Evolutionary conservation across 2,797 vertebrate species (phyloP).

Genomic region (Lophotriccus pileatus): DNA sequence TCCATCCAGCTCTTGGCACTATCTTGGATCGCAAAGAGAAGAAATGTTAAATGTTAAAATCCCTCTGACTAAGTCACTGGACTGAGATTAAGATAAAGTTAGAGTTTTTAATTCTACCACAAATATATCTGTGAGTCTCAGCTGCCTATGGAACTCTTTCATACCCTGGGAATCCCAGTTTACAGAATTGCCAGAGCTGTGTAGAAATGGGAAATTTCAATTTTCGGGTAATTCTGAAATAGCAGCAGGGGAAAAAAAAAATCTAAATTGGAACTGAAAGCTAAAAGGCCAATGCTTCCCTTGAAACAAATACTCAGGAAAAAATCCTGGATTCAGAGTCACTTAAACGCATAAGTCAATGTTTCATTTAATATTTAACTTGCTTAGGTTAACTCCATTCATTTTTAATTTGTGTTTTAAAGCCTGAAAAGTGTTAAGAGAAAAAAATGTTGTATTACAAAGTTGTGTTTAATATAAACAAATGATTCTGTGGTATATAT

Average conservation of each 20-base stretch:
- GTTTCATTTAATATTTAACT: background rate
- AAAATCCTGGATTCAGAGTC: background rate
- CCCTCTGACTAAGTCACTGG: background rate
- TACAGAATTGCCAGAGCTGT: background rate
- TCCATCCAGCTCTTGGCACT: background rate
- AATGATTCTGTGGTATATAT: background rate
- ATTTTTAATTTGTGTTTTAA: background rate
- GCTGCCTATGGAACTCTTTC: background rate
- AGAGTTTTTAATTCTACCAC: background rate
- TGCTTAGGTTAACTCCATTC: background rate
- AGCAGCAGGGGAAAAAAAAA: background rate
- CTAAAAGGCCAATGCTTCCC: background rate
- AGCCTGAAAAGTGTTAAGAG: background rate
- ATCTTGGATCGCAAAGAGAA: background rate
- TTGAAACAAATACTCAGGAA: background rate
- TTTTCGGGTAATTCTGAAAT: background rate
- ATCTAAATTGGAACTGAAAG: background rate
- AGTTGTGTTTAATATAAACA: background rate
- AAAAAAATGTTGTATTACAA: background rate
- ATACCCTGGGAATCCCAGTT: background rate
- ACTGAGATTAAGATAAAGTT: background rate
- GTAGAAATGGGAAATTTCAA: background rate
- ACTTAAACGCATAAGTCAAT: background rate
- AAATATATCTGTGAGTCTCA: fast-evolving
- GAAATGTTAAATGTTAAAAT: background rate